Percentiles rank a stretch among this genome's conserved stretches.
Conservation (phyloP, 2,113 vertebrate genomes). For the Anarhynchus alexandrinus region DNA sequence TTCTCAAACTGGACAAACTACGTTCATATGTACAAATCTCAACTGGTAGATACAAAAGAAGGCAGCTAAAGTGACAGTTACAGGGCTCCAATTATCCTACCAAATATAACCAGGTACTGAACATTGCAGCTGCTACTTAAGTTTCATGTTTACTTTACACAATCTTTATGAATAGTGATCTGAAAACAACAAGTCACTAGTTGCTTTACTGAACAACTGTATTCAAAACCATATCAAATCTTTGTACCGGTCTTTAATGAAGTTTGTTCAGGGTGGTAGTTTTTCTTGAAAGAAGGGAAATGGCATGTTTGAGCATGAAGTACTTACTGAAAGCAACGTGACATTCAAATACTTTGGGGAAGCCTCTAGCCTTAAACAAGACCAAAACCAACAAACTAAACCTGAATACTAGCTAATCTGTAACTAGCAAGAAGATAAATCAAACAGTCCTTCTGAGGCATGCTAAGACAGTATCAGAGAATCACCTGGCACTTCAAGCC, state of each 20-base stretch:
- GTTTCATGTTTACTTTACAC: neutral
- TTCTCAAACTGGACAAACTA: neutral
- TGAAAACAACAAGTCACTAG: neutral
- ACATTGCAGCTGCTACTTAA: neutral
- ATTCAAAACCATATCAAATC: neutral
- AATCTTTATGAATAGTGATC: neutral
- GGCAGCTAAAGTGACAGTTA: neutral
- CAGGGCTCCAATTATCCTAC: neutral
- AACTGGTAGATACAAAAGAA: neutral
- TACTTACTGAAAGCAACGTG: neutral
- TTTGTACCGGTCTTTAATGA: neutral
- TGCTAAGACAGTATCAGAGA: neutral
- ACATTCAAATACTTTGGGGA: neutral
- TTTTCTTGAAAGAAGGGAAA: neutral
- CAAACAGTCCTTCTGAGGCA: neutral
- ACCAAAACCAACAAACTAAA: neutral
- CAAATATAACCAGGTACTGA: neutral
- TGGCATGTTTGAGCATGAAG: neutral
- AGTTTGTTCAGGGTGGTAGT: neutral
- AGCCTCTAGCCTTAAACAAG: neutral
- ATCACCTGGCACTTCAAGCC: neutral
- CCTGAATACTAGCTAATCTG: neutral
- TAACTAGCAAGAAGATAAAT: neutral
- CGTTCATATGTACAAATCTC: neutral
- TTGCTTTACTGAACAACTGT: neutral